These are phyloP conservation scores for Barnardius zonarius DNA, from an alignment of 2,113 vertebrate species.

Conservation along the genomic window DNA sequence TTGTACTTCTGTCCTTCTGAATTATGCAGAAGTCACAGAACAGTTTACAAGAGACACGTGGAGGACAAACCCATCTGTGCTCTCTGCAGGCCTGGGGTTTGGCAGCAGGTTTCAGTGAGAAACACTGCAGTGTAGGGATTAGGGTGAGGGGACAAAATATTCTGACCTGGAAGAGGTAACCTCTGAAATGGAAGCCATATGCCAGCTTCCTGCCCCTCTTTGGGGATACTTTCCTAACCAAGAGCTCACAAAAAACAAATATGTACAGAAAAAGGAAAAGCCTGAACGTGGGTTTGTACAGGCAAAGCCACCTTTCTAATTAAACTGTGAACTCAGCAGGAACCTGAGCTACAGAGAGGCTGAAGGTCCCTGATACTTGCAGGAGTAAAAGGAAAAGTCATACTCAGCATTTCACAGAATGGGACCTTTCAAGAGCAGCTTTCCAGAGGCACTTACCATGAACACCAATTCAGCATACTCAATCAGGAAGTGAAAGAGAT, in stretches of 20 bases:
- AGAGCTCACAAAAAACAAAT: not conserved
- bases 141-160: not conserved
- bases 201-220: not conserved
- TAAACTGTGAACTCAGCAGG: not conserved
- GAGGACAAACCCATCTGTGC: not conserved
- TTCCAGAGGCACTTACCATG: conserved; percentile 82
- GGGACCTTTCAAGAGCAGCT: not conserved
- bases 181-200: not conserved
- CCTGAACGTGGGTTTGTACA: not conserved
- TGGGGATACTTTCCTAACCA: not conserved
- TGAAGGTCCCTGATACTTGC: not conserved
- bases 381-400: not conserved
- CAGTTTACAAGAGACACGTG: not conserved
- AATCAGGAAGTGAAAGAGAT: conserved; percentile 95
- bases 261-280: not conserved
- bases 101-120: not conserved
- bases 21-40: not conserved
- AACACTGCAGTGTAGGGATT: not conserved
- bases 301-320: not conserved
- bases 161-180: not conserved
- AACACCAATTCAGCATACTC: conserved; percentile 96
- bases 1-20: not conserved
- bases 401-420: not conserved
- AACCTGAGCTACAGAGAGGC: not conserved
- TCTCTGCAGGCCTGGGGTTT: not conserved